phyloP scores from a whole-genome alignment of 2,888 invertebrate genomes.

The Bugulina stolonifera region DNA sequence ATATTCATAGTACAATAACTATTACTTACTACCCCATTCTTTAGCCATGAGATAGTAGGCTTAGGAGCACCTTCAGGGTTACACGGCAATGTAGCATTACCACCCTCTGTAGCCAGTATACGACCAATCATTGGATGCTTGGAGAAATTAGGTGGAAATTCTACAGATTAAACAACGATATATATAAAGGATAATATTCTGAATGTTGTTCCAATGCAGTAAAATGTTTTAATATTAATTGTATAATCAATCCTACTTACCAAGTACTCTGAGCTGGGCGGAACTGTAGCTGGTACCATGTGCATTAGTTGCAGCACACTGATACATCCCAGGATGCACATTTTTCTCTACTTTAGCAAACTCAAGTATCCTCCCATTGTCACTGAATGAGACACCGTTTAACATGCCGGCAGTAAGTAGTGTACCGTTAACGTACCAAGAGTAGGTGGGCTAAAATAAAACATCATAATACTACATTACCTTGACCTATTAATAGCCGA shows the following conservation, averaged over 20 bases:
- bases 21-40: slow-evolving; percentile 31
- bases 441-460: slow-evolving; percentile 30
- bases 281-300: slow-evolving; percentile 78
- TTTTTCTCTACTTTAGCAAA: slow-evolving; percentile 33
- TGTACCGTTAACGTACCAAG: slow-evolving; percentile 41
- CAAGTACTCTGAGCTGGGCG: slow-evolving; percentile 79
- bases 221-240: too few relatives aligned
- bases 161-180: too few relatives aligned
- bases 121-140: slow-evolving; percentile 82
- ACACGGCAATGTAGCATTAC: slow-evolving; percentile 83
- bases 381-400: slow-evolving; percentile 29
- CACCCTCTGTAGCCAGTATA: slow-evolving; percentile 83
- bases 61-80: slow-evolving; percentile 87
- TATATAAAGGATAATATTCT: too few relatives aligned
- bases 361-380: slow-evolving; percentile 31
- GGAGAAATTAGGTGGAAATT: slow-evolving; percentile 75
- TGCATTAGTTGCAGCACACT: slow-evolving; percentile 83
- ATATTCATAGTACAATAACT: too few relatives aligned
- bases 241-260: slow-evolving; percentile 59
- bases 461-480: not conserved
- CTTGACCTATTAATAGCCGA: too few relatives aligned
- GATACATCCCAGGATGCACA: slow-evolving; percentile 89
- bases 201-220: too few relatives aligned
- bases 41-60: slow-evolving; percentile 32
- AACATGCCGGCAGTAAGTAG: not conserved